A percentile compares a stretch with the other conserved stretches of the same genome.
phyloP scores from a whole-genome alignment of 30 jellyfish, hydroid and myxozoan genomes.

The Turritopsis rubra region DNA sequence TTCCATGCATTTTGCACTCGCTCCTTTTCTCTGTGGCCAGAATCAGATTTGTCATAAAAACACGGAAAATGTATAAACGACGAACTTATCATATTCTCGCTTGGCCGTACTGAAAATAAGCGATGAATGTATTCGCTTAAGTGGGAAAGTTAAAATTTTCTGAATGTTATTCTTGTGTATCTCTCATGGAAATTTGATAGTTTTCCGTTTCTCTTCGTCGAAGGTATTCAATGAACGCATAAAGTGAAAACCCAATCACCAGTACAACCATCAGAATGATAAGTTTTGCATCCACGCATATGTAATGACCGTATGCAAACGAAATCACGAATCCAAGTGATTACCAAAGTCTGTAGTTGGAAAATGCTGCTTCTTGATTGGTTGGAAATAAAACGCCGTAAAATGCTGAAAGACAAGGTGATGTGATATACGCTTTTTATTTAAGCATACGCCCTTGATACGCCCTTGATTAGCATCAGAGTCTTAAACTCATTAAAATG shows the following conservation, averaged over 20 bases:
- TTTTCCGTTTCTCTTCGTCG: background rate
- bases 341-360: constrained; percentile 80
- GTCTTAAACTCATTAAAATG: too few relatives aligned
- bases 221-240: background rate
- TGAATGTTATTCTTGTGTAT: background rate
- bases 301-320: constrained; percentile 54
- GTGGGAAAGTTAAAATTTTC: too few relatives aligned
- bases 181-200: background rate
- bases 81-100: too few relatives aligned
- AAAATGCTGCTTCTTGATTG: constrained; percentile 90
- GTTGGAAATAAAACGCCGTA: constrained; percentile 78
- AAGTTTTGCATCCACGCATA: constrained; percentile 61
- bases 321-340: constrained; percentile 80
- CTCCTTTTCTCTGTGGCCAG: too few relatives aligned
- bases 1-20: too few relatives aligned
- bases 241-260: background rate
- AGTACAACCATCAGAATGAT: constrained; percentile 40
- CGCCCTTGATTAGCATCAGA: too few relatives aligned
- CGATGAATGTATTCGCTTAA: too few relatives aligned
- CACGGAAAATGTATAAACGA: too few relatives aligned
- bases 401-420: constrained; percentile 50
- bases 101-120: too few relatives aligned
- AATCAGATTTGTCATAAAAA: too few relatives aligned
- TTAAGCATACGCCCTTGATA: too few relatives aligned
- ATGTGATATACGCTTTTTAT: too few relatives aligned